Evolutionary conservation across 2,888 invertebrate genomes (phyloP), one percentile per base, ranked within the genome.

Genomic region (Zhengitettix transpicula): DNA sequence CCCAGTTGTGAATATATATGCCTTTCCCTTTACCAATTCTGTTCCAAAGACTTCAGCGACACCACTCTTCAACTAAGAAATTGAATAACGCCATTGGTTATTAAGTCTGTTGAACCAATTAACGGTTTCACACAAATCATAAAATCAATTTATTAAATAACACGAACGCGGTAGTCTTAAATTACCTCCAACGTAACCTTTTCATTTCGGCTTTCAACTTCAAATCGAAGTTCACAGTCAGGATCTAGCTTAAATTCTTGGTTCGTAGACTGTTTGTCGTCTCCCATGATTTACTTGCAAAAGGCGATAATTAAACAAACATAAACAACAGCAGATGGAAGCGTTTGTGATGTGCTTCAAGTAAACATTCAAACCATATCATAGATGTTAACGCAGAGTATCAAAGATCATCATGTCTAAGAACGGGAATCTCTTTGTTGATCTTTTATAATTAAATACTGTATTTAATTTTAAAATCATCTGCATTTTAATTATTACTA

Each of bases 31-130:
- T 0, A 94, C 91, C 61, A 99, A 71, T 73, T 98, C 98, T 0
- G 96, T 93, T 1, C 98, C 99, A 75, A 98, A 99, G 53, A 98
- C 81, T 76, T 99, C 99, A 0, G 96, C 97, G 67, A 87, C 82
- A 1, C 98, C 98, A 67, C 81, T 84, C 70, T 89, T 84, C 63
- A 99, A 76, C 86, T 95, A 72, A 51, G 69, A 71, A 66, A 67
- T 54, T 52, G 9, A 56, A 54, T 40, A 40, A 58, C 15, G 40
- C 40, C 58, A 42, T 28, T 10, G 52, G 51, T 8, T 60, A 9
- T 14, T 8, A 40, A 42, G 12, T 16, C 15, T 17, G 8, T 51
- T 42, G 10, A 16, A 57, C 42, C 28, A 9, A 62, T 40, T 57
- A 61, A 42, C 12, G 12, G 2, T n/a, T 47, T 14, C 47, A 47